A percentile compares a stretch with the other conserved stretches of the same genome.
phyloP scores from a whole-genome alignment of 2,113 vertebrate genomes.

The Sinocyclocheilus rhinocerous region DNA sequence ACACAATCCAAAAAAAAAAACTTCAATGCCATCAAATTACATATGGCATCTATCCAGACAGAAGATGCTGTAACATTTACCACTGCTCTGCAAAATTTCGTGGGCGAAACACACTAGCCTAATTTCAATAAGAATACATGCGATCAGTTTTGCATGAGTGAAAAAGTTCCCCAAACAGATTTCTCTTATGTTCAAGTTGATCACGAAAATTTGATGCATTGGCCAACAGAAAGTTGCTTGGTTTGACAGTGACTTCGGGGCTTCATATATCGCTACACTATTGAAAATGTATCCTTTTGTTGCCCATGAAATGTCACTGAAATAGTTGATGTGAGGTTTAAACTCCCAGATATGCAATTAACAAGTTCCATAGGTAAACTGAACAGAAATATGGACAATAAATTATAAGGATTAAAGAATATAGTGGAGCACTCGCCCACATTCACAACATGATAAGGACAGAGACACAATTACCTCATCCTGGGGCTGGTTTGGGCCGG shows the following conservation, averaged over 20 bases:
- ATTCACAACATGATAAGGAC: not conserved
- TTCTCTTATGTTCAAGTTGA: not conserved
- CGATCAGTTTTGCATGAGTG: not conserved
- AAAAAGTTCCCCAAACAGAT: not conserved
- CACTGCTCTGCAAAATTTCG: not conserved
- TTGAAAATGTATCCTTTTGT: not conserved
- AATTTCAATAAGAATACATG: not conserved
- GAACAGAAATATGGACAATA: not conserved
- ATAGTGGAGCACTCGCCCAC: not conserved
- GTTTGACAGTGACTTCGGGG: not conserved
- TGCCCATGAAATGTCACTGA: not conserved
- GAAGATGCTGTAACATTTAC: not conserved
- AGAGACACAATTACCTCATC: conserved; percentile 23
- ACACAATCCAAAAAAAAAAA: not conserved
- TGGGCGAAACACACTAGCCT: not conserved
- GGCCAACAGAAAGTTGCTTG: not conserved
- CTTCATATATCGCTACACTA: not conserved
- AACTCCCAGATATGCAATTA: not conserved
- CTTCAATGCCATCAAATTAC: not conserved
- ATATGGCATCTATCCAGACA: not conserved
- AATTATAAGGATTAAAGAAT: not conserved
- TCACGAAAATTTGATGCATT: not conserved
- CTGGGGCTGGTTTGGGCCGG: not conserved
- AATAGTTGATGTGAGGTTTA: not conserved
- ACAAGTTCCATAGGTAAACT: not conserved